Conservation (phyloP, 2,113 vertebrate genomes). For the Otis tarda region DNA sequence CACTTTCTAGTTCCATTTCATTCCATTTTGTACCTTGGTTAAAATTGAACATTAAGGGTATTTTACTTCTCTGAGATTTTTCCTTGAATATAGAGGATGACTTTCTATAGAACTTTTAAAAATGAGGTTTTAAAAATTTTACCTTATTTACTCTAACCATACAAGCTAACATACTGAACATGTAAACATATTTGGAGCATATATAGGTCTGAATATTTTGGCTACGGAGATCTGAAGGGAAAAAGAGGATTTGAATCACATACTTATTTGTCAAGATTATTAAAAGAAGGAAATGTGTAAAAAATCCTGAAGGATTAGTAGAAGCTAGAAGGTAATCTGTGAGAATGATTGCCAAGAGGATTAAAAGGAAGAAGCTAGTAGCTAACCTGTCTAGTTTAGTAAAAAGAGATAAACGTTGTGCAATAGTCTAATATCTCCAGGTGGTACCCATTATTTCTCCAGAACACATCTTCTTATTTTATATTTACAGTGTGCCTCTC, state of each 20-base stretch:
- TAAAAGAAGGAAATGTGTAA: neutral
- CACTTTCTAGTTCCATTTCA: slow-evolving; percentile 17
- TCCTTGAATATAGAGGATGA: neutral
- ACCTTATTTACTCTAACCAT: slow-evolving; percentile 25
- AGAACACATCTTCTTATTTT: neutral
- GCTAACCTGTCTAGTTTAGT: neutral
- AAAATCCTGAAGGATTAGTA: neutral
- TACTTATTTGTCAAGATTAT: slow-evolving; percentile 8
- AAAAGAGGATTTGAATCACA: slow-evolving; percentile 19
- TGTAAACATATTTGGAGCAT: slow-evolving; percentile 14
- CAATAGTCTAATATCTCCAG: neutral
- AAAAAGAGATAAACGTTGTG: neutral
- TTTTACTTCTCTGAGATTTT: slow-evolving; percentile 30
- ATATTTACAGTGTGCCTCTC: neutral
- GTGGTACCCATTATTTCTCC: neutral
- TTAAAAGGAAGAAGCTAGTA: slow-evolving; percentile 15
- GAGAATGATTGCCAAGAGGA: neutral
- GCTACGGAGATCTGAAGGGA: slow-evolving; percentile 2
- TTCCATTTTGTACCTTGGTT: slow-evolving; percentile 6
- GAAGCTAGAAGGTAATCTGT: neutral
- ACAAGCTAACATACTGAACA: slow-evolving; percentile 45
- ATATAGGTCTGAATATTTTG: slow-evolving; percentile 44
- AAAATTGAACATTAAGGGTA: slow-evolving; percentile 30
- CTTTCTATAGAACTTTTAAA: slow-evolving; percentile 22
- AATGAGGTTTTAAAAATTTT: neutral